Conservation (phyloP, 2,888 invertebrate species). For the Pyralis farinalis region DNA sequence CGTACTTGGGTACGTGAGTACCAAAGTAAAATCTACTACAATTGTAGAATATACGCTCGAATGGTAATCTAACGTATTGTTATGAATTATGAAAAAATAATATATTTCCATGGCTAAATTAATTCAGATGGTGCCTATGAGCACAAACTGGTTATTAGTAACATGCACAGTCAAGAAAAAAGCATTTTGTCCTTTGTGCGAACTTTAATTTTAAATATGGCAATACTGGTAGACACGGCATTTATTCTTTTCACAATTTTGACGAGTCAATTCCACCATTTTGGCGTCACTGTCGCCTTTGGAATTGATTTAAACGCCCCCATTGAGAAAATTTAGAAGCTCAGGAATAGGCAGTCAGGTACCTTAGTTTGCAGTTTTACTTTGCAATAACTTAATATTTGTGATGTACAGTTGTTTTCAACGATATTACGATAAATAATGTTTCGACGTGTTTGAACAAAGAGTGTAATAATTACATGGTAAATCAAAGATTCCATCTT, state of each 20-base stretch:
- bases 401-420: slow-evolving; percentile 5
- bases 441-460: slow-evolving; percentile 4
- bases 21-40: too few relatives aligned
- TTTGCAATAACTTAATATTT: slow-evolving; percentile 8
- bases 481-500: background rate
- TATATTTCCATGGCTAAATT: too few relatives aligned
- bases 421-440: background rate
- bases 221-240: background rate
- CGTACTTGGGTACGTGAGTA: too few relatives aligned
- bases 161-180: too few relatives aligned
- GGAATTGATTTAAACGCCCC: slow-evolving; percentile 69
- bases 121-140: too few relatives aligned
- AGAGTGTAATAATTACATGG: background rate
- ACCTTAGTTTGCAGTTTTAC: slow-evolving; percentile 12
- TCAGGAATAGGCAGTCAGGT: slow-evolving; percentile 28
- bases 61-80: too few relatives aligned
- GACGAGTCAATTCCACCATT: slow-evolving; percentile 44
- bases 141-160: too few relatives aligned
- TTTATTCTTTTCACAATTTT: slow-evolving; percentile 30
- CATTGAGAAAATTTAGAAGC: slow-evolving; percentile 61
- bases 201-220: too few relatives aligned
- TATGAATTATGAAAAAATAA: too few relatives aligned
- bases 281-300: slow-evolving; percentile 62
- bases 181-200: too few relatives aligned
- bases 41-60: too few relatives aligned